Evolutionary conservation across 2,888 invertebrate genomes (phyloP), one percentile per base, ranked within the genome.

Genomic region (Oligia fasciuncula): DNA sequence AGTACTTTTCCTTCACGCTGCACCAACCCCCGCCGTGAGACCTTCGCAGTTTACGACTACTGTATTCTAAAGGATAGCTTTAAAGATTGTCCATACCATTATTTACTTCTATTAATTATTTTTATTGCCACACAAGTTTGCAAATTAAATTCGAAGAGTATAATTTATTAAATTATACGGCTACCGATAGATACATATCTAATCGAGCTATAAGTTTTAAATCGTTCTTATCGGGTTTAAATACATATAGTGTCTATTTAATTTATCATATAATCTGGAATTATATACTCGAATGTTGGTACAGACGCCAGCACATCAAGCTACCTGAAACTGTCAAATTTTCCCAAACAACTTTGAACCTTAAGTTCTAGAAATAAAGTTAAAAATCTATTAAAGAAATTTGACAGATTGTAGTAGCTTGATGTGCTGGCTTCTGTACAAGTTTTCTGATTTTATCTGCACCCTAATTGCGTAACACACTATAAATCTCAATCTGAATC

Each of bases 1-100:
- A 76, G 79, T 83, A 87, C 84, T 76, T 84, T 88, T 77, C 79
- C 87, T 88, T 87, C 83, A 84, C 85, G 85, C 87, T 82, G 86
- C 65, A 78, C 51, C 51, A 62, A 86, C 69, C 84, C 74, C 84
- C 80, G 46, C 80, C 54, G 85, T 85, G 87, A 80, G 60, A 80
- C n/a, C 77, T 40, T 70, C 19, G 40, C 54, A 54, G n/a, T 84
- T 85, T 84, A 80, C 23, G 57, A 69, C 46, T 69, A 14, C 51
- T 75, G 54, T 46, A 62, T 43, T 46, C 65, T 43, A 65, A 78
- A 76, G 23, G 40, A 63, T 76, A 69, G 62, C 57, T 77, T n/a
- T 72, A 57, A 74, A 81, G 60, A 43, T 67, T 29, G 29, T 62
- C 23, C 29, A 51, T 54, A 49, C 14, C 13, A 49, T 8, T 67